phyloP scores from a whole-genome alignment of 2,113 vertebrate genomes.

The Puffinus mauretanicus region DNA sequence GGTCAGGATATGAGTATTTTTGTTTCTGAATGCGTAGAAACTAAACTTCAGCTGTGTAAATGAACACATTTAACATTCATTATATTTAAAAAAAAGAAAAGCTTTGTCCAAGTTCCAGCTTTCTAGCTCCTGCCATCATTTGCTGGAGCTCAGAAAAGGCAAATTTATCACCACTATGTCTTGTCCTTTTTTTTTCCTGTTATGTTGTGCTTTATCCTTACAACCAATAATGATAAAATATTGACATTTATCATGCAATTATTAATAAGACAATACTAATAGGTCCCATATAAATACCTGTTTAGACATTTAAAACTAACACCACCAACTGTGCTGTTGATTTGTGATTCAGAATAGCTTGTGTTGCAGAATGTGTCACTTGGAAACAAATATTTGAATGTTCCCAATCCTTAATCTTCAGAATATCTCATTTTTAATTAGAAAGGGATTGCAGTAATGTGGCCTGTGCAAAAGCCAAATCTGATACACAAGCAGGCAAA shows the following conservation, averaged over 20 bases:
- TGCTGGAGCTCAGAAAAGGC: background rate
- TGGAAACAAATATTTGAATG: slow-evolving; percentile 55
- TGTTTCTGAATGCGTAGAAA: background rate
- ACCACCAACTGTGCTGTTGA: background rate
- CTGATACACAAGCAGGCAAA: slow-evolving; percentile 58
- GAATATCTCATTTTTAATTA: slow-evolving; percentile 79
- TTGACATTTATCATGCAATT: background rate
- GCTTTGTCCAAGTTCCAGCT: background rate
- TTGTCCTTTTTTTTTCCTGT: background rate
- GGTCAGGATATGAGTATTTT: background rate
- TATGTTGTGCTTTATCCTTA: background rate
- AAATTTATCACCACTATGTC: background rate
- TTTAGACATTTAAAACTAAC: background rate
- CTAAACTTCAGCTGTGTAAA: background rate
- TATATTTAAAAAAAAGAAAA: background rate
- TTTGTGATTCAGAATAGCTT: background rate
- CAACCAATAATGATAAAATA: background rate
- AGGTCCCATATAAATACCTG: background rate
- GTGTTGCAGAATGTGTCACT: slow-evolving; percentile 33
- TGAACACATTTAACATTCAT: background rate
- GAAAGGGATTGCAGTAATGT: slow-evolving; percentile 73
- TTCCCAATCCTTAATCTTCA: slow-evolving; percentile 69
- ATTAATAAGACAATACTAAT: background rate
- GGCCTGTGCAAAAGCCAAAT: slow-evolving; percentile 70
- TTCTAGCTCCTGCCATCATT: background rate